Conservation (phyloP, 2,888 invertebrate species). For the Serripes groenlandicus region DNA sequence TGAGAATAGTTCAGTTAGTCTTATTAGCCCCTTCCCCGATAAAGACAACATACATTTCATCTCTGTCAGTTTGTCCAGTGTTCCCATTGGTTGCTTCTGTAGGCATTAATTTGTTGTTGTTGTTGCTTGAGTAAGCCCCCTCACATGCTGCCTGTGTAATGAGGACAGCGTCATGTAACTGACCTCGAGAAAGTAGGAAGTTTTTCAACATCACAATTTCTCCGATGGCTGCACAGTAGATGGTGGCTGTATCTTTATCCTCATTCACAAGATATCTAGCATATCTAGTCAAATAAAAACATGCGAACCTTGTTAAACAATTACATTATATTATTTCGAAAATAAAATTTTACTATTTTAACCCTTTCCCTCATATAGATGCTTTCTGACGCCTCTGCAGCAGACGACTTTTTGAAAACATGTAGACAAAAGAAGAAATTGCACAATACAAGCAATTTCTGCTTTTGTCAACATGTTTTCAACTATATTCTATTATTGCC, state of each 20-base stretch:
- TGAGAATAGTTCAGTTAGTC: neutral
- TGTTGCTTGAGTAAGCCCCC: constrained; percentile 55
- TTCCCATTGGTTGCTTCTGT: constrained; percentile 14
- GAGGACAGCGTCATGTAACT: constrained; percentile 82
- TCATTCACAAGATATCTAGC: constrained; percentile 79
- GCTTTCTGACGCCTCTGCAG: neutral
- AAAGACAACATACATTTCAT: constrained; percentile 6
- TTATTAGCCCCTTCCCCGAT: neutral
- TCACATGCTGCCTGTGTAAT: constrained; percentile 81
- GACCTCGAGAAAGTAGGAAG: constrained; percentile 77
- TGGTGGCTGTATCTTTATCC: constrained; percentile 82
- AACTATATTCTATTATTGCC: no score
- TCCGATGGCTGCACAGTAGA: constrained; percentile 84
- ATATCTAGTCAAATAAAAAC: constrained; percentile 77
- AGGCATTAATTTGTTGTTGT: no score
- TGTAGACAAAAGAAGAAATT: neutral
- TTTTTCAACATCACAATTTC: constrained; percentile 77
- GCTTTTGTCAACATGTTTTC: neutral
- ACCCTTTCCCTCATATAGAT: neutral
- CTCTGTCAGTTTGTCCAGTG: neutral
- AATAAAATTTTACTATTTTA: no score
- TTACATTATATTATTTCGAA: no score
- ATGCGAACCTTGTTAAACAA: no score
- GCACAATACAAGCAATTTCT: neutral
- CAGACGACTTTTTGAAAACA: neutral